Conservation (phyloP, 1,140 invertebrate genomes). For the Matsumurasca onukii region DNA sequence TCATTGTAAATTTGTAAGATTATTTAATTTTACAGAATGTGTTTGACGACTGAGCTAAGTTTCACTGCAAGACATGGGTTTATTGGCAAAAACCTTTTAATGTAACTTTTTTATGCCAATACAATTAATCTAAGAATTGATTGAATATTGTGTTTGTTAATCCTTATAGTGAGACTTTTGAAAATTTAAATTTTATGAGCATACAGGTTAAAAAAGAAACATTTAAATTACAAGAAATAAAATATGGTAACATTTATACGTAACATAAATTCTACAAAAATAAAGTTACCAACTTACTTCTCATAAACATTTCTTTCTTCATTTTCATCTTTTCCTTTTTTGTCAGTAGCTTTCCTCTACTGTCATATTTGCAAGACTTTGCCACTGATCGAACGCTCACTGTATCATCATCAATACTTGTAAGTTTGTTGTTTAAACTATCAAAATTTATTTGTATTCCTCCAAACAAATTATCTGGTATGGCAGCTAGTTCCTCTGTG, state of each 20-base stretch:
- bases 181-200: no score
- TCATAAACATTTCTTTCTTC: slow-evolving; percentile 16
- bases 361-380: slow-evolving; percentile 28
- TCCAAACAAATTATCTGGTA: slow-evolving; percentile 19
- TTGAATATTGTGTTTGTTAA: not conserved
- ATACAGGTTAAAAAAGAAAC: no score
- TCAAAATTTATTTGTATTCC: slow-evolving; percentile 20
- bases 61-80: not conserved
- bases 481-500: not conserved
- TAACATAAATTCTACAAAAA: no score
- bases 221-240: no score
- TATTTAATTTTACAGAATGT: not conserved
- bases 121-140: not conserved
- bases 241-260: no score
- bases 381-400: slow-evolving; percentile 12
- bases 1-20: not conserved
- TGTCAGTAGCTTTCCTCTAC: slow-evolving; percentile 23
- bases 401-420: slow-evolving; percentile 23
- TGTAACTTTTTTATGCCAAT: not conserved
- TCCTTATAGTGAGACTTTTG: no score
- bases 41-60: not conserved
- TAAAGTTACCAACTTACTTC: slow-evolving; percentile 28
- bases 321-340: slow-evolving; percentile 12
- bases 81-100: not conserved
- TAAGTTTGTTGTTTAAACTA: not conserved